Percentiles rank a stretch among this genome's conserved stretches.
Conservation (phyloP, 2,797 vertebrate species). For the Aphelocoma californica region DNA sequence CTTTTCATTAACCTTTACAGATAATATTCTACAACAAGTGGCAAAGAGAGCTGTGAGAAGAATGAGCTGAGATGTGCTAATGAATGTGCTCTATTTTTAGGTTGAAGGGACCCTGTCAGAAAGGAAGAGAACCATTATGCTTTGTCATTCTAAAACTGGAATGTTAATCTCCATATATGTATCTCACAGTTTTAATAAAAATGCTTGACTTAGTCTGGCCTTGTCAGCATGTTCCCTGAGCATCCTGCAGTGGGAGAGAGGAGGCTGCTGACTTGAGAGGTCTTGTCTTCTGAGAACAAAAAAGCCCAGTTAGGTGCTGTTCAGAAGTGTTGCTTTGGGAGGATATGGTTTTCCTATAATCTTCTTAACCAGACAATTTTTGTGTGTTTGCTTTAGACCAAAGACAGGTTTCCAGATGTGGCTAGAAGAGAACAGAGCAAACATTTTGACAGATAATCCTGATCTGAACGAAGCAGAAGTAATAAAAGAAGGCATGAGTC, state of each 20-base stretch:
- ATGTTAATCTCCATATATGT: neutral
- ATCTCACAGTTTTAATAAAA: constrained; percentile 7
- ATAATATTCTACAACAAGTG: neutral
- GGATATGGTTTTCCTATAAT: neutral
- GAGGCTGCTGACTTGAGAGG: neutral
- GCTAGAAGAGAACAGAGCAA: constrained; percentile 90
- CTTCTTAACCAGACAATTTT: neutral
- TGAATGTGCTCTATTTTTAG: neutral
- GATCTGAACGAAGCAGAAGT: constrained; percentile 89
- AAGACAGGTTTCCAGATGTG: constrained; percentile 95
- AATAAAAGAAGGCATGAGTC: constrained; percentile 94
- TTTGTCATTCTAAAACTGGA: constrained; percentile 12
- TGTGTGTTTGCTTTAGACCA: constrained; percentile 75
- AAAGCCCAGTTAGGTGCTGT: neutral
- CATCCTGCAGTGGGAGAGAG: neutral
- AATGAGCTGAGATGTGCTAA: neutral
- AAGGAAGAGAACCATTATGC: neutral
- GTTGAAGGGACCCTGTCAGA: constrained; percentile 6
- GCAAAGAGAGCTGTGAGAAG: neutral
- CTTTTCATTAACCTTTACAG: constrained; percentile 26
- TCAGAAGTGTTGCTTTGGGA: neutral
- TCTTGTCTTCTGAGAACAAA: neutral
- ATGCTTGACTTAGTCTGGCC: neutral
- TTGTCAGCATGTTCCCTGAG: constrained; percentile 2
- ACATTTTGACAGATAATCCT: constrained; percentile 82